phyloP scores from a whole-genome alignment of 2,888 invertebrate genomes.

The Chouioia cunea region DNA sequence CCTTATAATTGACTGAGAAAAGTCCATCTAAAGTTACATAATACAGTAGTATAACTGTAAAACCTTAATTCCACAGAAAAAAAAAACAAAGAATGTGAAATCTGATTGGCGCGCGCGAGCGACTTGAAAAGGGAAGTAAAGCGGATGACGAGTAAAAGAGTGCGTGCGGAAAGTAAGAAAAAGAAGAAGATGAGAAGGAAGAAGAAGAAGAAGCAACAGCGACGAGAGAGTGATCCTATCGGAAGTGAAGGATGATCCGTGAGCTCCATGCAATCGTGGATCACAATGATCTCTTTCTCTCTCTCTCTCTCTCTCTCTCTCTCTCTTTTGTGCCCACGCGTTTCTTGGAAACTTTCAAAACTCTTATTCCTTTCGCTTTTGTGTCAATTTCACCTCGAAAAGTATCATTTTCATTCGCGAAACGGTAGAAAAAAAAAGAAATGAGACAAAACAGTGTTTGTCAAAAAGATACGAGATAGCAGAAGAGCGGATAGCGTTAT shows the following conservation, averaged over 20 bases:
- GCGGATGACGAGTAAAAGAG: conserved; percentile 30
- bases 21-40: too few relatives aligned
- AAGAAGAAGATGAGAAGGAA: conserved; percentile 9
- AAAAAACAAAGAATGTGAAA: conserved; percentile 1
- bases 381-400: too few relatives aligned
- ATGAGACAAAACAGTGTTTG: too few relatives aligned
- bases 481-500: too few relatives aligned
- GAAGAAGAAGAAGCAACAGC: conserved; percentile 17
- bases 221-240: conserved; percentile 58
- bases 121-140: conserved; percentile 2
- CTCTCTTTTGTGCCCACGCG: neutral
- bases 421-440: too few relatives aligned
- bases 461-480: too few relatives aligned
- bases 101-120: neutral
- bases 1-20: too few relatives aligned
- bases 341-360: too few relatives aligned
- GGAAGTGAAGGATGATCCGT: conserved; percentile 64
- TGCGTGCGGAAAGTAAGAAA: neutral
- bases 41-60: too few relatives aligned
- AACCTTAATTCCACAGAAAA: neutral
- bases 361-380: conserved; percentile 6
- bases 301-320: conserved; percentile 6
- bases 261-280: conserved; percentile 62
- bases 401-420: too few relatives aligned
- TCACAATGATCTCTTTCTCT: conserved; percentile 60